Conservation (phyloP, 2,888 invertebrate species). For the Cantharis rufa region DNA sequence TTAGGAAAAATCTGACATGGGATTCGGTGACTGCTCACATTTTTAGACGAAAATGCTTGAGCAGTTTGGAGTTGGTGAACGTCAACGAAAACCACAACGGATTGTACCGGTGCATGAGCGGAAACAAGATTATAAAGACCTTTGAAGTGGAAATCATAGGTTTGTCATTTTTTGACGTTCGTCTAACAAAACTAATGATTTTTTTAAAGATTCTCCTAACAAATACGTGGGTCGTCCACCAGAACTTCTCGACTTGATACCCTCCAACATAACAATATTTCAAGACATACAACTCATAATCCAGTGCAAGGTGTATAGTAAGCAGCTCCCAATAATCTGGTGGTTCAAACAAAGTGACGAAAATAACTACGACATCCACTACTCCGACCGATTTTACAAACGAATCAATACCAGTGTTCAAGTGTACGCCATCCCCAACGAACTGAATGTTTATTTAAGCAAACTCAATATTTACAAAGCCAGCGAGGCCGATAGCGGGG, state of each 20-base stretch:
- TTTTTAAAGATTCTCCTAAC: conserved; percentile 36
- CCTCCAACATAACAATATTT: conserved; percentile 43
- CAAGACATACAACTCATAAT: conserved; percentile 47
- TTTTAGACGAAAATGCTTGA: conserved; percentile 32
- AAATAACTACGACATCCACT: conserved; percentile 44
- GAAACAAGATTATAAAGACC: conserved; percentile 39
- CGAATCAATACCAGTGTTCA: conserved; percentile 39
- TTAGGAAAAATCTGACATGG: conserved; percentile 21
- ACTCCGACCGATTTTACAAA: conserved; percentile 44
- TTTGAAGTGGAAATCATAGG: conserved; percentile 44
- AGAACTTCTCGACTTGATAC: conserved; percentile 42
- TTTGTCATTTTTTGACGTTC: not conserved
- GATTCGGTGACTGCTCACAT: conserved; percentile 8
- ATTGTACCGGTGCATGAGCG: conserved; percentile 46
- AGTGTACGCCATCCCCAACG: conserved; percentile 41
- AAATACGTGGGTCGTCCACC: conserved; percentile 43
- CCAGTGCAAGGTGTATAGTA: conserved; percentile 50
- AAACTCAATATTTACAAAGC: conserved; percentile 50
- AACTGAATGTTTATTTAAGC: conserved; percentile 44
- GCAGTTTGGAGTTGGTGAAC: conserved; percentile 41
- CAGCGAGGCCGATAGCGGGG: conserved; percentile 46
- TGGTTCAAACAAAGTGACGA: conserved; percentile 51
- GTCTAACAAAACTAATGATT: not conserved
- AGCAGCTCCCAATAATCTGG: conserved; percentile 46
- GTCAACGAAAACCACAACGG: conserved; percentile 42